A percentile compares a stretch with the other conserved stretches of the same genome.
These are phyloP conservation scores for Centroberyx gerrardi DNA, from an alignment of 2,797 vertebrate species.

Conservation along the genomic window DNA sequence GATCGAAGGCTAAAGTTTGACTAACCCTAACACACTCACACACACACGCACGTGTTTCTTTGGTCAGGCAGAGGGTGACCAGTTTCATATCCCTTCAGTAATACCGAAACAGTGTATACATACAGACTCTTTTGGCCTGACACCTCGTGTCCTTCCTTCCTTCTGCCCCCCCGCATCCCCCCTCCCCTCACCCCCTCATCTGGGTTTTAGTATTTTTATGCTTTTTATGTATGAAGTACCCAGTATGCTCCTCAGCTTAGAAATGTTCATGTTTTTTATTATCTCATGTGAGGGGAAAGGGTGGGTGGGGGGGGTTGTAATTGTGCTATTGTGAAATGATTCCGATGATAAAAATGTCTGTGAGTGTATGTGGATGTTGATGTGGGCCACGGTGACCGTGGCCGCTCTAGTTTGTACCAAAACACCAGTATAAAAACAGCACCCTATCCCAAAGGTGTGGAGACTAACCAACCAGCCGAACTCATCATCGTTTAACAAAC, in stretches of 20 bases:
- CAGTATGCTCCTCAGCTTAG: conserved; percentile 1
- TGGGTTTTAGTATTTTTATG: conserved; percentile 19
- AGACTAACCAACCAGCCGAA: conserved; percentile 54
- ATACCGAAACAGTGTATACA: not conserved
- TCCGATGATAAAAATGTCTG: conserved; percentile 25
- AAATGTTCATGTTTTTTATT: conserved; percentile 13
- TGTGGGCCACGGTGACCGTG: conserved; percentile 29
- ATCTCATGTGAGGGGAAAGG: conserved; percentile 33
- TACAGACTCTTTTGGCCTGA: not conserved
- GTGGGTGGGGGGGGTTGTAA: conserved; percentile 12
- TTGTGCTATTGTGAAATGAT: conserved; percentile 55
- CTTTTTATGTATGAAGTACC: conserved; percentile 29
- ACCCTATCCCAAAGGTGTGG: conserved; percentile 49
- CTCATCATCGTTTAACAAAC: conserved; percentile 28
- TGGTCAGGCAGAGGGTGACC: conserved; percentile 7
- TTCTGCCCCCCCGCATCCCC: not conserved
- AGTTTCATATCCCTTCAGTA: conserved; percentile 12
- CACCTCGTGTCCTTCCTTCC: not conserved
- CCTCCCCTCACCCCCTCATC: not conserved
- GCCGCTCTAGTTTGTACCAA: conserved; percentile 58
- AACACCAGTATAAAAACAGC: conserved; percentile 64
- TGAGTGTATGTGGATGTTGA: conserved; percentile 28
- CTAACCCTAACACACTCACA: not conserved
- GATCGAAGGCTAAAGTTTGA: conserved; percentile 10
- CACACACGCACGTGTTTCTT: conserved; percentile 3